These are phyloP conservation scores for Geococcyx californianus DNA, from an alignment of 2,113 vertebrate species.

Conservation along the genomic window DNA sequence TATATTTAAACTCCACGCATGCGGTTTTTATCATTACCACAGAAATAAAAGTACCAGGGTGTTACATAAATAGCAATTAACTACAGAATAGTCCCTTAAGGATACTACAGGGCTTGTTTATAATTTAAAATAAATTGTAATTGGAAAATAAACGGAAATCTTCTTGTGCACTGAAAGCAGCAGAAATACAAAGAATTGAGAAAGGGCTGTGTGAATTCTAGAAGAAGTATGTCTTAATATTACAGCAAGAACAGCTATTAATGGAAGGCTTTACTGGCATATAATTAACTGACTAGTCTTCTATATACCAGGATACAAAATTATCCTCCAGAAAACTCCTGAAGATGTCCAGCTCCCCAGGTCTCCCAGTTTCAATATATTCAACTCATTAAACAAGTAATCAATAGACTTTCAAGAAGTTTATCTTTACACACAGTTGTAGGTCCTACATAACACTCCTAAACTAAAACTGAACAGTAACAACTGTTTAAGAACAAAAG, in stretches of 20 bases:
- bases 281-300: background rate
- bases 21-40: background rate
- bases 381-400: background rate
- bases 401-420: background rate
- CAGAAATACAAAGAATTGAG: background rate
- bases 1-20: background rate
- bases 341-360: background rate
- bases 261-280: background rate
- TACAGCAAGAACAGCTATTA: slow-evolving; percentile 7
- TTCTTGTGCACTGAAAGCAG: background rate
- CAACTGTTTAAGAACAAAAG: background rate
- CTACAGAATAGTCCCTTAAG: background rate
- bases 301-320: background rate
- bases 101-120: background rate
- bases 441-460: background rate
- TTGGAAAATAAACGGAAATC: background rate
- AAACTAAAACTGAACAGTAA: background rate
- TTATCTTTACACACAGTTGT: background rate
- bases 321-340: slow-evolving; percentile 1
- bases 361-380: background rate
- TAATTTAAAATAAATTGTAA: background rate
- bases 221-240: background rate
- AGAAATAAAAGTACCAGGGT: background rate
- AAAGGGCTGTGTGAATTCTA: background rate
- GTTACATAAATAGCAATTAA: background rate